These are phyloP conservation scores for Agonum fuliginosum DNA, from an alignment of 2,888 invertebrate species.

Conservation along the genomic window DNA sequence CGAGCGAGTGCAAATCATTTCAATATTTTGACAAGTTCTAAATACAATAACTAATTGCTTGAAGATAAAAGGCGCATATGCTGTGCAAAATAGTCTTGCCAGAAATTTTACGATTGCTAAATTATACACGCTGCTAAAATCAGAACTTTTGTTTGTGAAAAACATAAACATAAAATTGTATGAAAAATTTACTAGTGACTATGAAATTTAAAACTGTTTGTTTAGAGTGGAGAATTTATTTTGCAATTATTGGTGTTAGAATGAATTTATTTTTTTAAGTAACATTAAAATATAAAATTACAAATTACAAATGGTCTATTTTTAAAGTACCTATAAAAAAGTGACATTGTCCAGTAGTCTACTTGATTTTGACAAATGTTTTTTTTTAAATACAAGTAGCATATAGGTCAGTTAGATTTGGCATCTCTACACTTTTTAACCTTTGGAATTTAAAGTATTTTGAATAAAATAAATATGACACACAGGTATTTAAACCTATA, in stretches of 20 bases:
- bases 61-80: background rate
- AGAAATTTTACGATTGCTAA: slow-evolving; percentile 23
- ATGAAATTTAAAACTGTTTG: slow-evolving; percentile 19
- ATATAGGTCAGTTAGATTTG: background rate
- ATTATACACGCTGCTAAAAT: slow-evolving; percentile 8
- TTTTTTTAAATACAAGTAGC: background rate
- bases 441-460: background rate
- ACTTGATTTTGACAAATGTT: background rate
- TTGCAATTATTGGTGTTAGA: too few species aligned
- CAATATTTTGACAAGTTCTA: background rate
- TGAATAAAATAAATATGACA: background rate
- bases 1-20: too few species aligned
- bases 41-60: background rate
- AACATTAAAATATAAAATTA: too few species aligned
- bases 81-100: slow-evolving; percentile 15
- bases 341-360: too few species aligned
- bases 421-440: background rate
- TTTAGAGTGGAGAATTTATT: too few species aligned
- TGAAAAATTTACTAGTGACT: background rate
- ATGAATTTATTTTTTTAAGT: too few species aligned
- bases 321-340: too few species aligned
- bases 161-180: slow-evolving; percentile 1
- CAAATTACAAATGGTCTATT: too few species aligned
- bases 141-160: slow-evolving; percentile 21
- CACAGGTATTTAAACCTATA: too few species aligned